Evolutionary conservation across 2,888 invertebrate species (phyloP).

Genomic region (Dynastes hyllus): DNA sequence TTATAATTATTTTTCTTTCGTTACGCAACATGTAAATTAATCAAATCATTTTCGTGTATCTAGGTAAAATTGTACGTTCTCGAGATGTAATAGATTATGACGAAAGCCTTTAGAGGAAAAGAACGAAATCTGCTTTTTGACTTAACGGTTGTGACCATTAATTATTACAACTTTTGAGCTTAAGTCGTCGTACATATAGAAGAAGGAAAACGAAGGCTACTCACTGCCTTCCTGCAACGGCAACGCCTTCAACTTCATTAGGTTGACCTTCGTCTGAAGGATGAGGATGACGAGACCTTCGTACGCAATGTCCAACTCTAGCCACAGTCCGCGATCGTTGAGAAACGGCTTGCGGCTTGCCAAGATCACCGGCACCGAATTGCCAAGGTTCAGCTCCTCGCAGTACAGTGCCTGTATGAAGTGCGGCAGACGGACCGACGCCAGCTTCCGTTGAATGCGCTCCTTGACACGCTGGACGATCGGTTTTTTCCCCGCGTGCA

Average conservation of each 20-base stretch:
- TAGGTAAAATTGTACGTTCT: no score
- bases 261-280: slow-evolving; percentile 90
- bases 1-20: no score
- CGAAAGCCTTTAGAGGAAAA: no score
- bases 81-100: no score
- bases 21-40: no score
- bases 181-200: no score
- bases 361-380: slow-evolving; percentile 78
- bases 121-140: no score
- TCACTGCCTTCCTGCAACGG: slow-evolving; percentile 53
- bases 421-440: slow-evolving; percentile 89
- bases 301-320: slow-evolving; percentile 88
- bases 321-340: slow-evolving; percentile 91
- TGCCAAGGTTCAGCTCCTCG: slow-evolving; percentile 77
- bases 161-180: no score
- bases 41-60: no score
- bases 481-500: slow-evolving; percentile 81
- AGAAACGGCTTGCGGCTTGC: slow-evolving; percentile 78
- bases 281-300: slow-evolving; percentile 86
- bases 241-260: slow-evolving; percentile 78
- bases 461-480: slow-evolving; percentile 83
- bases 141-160: no score
- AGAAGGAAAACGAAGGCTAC: no score
- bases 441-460: slow-evolving; percentile 89
- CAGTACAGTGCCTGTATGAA: slow-evolving; percentile 90